A percentile compares a stretch with the other conserved stretches of the same genome.
Evolutionary conservation across 1,140 invertebrate species (phyloP).

Genomic region (Euglossa dilemma): DNA sequence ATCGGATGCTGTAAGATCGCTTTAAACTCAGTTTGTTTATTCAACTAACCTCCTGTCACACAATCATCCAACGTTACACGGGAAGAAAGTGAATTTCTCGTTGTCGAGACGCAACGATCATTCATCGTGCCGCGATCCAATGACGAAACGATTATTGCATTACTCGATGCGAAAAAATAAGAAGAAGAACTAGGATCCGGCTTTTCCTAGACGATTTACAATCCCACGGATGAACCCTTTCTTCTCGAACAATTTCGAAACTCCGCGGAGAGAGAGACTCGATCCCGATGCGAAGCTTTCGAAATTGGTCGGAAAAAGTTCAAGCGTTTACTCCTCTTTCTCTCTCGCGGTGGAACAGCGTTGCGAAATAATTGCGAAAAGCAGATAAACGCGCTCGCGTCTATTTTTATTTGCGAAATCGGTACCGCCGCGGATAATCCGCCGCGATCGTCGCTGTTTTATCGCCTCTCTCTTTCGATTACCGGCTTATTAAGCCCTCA

Average conservation of each 20-base stretch:
- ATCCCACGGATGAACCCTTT: neutral
- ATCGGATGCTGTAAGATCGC: no score
- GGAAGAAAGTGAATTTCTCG: neutral
- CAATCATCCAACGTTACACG: neutral
- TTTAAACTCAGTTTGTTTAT: no score
- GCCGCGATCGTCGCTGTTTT: neutral
- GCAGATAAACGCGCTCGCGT: neutral
- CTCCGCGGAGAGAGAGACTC: no score
- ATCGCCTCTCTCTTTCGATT: neutral
- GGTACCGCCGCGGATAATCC: neutral
- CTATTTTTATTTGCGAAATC: conserved; percentile 27
- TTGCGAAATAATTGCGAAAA: conserved; percentile 32
- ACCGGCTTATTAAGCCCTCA: neutral
- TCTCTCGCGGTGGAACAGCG: no score
- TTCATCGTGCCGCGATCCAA: neutral
- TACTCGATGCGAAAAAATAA: neutral
- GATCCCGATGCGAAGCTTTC: neutral
- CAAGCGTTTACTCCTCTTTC: neutral
- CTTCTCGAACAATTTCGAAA: neutral
- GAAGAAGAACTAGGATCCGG: neutral
- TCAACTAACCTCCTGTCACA: no score
- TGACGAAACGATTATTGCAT: neutral
- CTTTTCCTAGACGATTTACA: neutral
- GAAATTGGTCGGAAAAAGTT: neutral
- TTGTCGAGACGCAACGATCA: neutral